Percentiles rank a stretch among this genome's conserved stretches.
phyloP scores from a whole-genome alignment of 2,797 vertebrate species.

The Clarias platycephalus region DNA sequence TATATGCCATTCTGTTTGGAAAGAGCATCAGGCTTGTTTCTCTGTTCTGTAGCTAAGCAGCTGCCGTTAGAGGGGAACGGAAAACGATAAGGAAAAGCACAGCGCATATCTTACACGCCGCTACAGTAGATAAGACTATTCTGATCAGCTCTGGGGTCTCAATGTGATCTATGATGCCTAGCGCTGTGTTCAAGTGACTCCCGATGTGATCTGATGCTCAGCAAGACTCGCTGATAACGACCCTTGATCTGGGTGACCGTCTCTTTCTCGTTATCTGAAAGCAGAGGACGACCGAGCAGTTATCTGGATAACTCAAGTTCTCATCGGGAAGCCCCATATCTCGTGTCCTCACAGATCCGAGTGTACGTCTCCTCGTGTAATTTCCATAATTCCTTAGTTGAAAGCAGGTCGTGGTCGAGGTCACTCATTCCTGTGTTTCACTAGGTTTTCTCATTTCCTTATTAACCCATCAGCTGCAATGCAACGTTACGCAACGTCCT shows the following conservation, averaged over 20 bases:
- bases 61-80: neutral
- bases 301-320: conserved; percentile 57
- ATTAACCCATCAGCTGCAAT: neutral
- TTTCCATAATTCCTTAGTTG: neutral
- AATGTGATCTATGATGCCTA: conserved; percentile 34
- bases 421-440: neutral
- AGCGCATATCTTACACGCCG: neutral
- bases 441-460: neutral
- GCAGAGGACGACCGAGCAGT: conserved; percentile 43
- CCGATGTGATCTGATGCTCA: conserved; percentile 53
- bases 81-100: neutral
- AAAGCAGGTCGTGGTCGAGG: neutral
- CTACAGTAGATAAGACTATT: neutral
- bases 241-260: conserved; percentile 60
- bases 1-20: neutral
- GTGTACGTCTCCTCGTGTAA: conserved; percentile 5
- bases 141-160: neutral
- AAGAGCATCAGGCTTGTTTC: neutral
- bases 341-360: neutral
- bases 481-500: neutral
- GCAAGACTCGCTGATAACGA: conserved; percentile 59
- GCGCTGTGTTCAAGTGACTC: conserved; percentile 30
- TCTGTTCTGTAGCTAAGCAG: neutral
- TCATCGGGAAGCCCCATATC: conserved; percentile 36
- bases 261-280: conserved; percentile 57